Evolutionary conservation across 2,113 vertebrate species (phyloP), one percentile per base, ranked within the genome.

Genomic region (Apodemus sylvaticus): DNA sequence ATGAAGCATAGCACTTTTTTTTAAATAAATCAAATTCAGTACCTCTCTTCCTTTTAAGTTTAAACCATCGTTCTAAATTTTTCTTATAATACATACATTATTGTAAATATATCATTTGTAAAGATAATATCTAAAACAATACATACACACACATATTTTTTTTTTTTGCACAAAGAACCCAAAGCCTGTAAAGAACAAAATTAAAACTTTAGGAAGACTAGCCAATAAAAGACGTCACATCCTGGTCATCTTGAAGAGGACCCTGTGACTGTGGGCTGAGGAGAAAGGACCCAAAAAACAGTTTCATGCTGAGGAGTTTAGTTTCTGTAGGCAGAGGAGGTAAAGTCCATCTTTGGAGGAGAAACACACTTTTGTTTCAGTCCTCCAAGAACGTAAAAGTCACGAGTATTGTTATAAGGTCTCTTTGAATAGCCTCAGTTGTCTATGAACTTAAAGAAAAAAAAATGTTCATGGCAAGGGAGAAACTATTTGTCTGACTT

Each of bases 371-470:
- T 96, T 88, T 94, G 92, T 95, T 97, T 97, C 90, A n/a, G 62
- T 86, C 94, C 96, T 94, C 97, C 97, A 97, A 95, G 96, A 97
- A 97, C 66, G 70, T 92, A 86, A 97, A 97, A 97, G 96, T 97
- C 96, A 97, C 96, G 86, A 97, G 96, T 97, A 94, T 68, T 96
- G 94, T 95, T 96, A 74, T 45, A 95, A 98, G 97, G 96, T 98
- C 97, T 97, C 97, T 98, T 74, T 94, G 92, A 95, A 97, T 96
- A 96, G 94, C 94, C 96, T 95, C 92, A 89, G 78, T 95, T 97
- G 79, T 94, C 87, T 83, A 78, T 60, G 77, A 78, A 86, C n/a
- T 90, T 11, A n/a, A 53, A 64, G 34, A 8, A 31, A 24, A 83
- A 78, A 85, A 74, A 96, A 78, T 79, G 73, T 58, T 34, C 86